Evolutionary conservation across 1,140 invertebrate species (phyloP), one percentile per base, ranked within the genome.

Genomic region (Battus philenor): DNA sequence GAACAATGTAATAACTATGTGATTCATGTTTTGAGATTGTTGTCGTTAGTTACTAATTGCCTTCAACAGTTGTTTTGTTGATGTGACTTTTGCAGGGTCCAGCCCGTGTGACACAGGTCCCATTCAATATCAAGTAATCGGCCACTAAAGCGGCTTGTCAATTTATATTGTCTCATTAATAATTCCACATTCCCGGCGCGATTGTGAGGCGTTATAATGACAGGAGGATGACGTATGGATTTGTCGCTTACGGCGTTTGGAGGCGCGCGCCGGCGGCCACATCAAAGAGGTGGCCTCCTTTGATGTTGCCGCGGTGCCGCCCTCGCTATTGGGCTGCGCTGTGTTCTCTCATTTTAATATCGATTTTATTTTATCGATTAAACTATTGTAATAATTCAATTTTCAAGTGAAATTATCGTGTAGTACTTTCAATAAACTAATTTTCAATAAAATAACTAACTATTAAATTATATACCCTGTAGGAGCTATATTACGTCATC

Each of bases 191-290:
- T 84, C 80, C 69, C 71, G 47, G 54, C 57, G 54, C 77, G 74
- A 84, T 82, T 84, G 77, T 80, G 52, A 79, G 70, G 76, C 78
- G 78, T 80, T 74, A 82, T 84, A 84, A 84, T 82, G 80, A 84
- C 80, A 84, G 80, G 57, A 74, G 76, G 76, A 84, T 84, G 80
- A 84, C 80, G 80, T 84, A 84, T 84, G 80, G 77, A 80, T 77
- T 80, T 79, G 80, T 76, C 80, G 80, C 80, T 84, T 84, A 84
- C 65, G 80, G 80, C 80, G 68, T 84, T 80, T 81, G 68, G 75
- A 66, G 68, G 76, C 77, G 71, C 80, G 80, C 76, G 80, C 80
- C 80, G 63, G 53, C 80, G 80, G 77, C 76, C 77, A 77, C 80
- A 72, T 84, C 80, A 84, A 84, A 84, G 80, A 81, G 80, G 80